phyloP scores from a whole-genome alignment of 2,888 invertebrate species.

The Hemistola chrysoprasaria region DNA sequence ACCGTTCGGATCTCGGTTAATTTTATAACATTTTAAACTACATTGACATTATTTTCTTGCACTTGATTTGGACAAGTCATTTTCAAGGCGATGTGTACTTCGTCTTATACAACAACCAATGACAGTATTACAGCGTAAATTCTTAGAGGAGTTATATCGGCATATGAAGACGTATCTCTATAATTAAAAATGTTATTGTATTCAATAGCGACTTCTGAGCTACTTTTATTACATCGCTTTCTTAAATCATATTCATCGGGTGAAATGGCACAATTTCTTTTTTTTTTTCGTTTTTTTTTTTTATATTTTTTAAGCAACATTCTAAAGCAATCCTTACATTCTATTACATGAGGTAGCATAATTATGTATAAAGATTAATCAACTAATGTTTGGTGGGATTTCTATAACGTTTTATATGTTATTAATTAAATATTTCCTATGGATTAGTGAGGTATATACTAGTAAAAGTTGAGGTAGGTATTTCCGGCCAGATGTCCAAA shows the following conservation, averaged over 20 bases:
- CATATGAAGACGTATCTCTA: too few species aligned
- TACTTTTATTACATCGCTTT: too few species aligned
- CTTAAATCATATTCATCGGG: background rate
- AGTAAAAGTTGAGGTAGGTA: slow-evolving; percentile 71
- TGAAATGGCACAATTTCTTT: slow-evolving; percentile 37
- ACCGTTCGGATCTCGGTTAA: too few species aligned
- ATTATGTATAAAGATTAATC: slow-evolving; percentile 69
- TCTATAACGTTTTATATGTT: slow-evolving; percentile 44
- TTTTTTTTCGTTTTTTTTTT: slow-evolving; percentile 17
- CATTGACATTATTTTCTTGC: too few species aligned
- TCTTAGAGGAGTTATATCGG: too few species aligned
- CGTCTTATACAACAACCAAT: too few species aligned
- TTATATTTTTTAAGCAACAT: slow-evolving; percentile 37
- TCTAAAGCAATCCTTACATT: slow-evolving; percentile 41
- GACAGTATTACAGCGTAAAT: too few species aligned
- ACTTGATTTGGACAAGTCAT: too few species aligned
- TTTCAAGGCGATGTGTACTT: too few species aligned
- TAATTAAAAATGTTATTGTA: too few species aligned
- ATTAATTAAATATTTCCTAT: slow-evolving; percentile 56
- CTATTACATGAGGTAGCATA: slow-evolving; percentile 69
- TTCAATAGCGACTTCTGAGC: too few species aligned
- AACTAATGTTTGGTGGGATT: slow-evolving; percentile 78
- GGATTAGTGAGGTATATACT: slow-evolving; percentile 75
- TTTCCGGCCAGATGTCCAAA: slow-evolving; percentile 19
- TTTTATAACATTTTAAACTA: too few species aligned